Base-by-base conservation (phyloP, 2,797 vertebrate species). In the Phrynocephalus guinanensis region DNA sequence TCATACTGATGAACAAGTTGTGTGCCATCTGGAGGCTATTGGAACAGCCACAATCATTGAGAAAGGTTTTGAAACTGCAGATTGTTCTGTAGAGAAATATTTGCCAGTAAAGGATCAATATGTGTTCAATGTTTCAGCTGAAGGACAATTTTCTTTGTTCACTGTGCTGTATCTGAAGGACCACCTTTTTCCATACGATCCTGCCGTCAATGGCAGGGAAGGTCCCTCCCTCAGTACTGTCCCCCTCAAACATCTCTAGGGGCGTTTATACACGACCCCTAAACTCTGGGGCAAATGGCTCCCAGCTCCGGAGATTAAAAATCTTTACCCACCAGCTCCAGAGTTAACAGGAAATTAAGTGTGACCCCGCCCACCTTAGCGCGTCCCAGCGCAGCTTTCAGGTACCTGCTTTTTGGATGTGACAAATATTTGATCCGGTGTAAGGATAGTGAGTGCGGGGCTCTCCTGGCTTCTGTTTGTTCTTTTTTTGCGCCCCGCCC, bases 1-100 rank as follows among this genome's bases (percentile, higher is more conserved):
- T 90, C 85, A 68, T 92, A 75, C 60, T 91, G 79, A 89, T 79
- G 15, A 76, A 24, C 76, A 44, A 84, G 63, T 73, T 86, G 87
- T 85, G 70, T 86, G 82, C 91, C 77, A 71, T 86, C 11, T 50
- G 73, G 48, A 89, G 66, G 89, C 50, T 6, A 80, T 20, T 6
- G 4, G 79, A 87, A 18, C 0, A 83, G 20, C 18, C 6, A 20
- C 11, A 91, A 33, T 80, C 83, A 90, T 0, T 89, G 72, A 63
- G 20, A 66, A 88, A 38, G 71, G 33, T 82, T 15, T 88, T 70
- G 30, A 48, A 20, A 48, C 8, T 1, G 71, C 44, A 6, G 48
- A 26, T 24, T 76, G 75, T 48, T 48, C 22, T 48, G 22, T 20
- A 38, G 15, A 22, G 71, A 20, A 2, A 73, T 3, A 48, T 38